Evolutionary conservation across 2,888 invertebrate genomes (phyloP), one percentile per base, ranked within the genome.

Genomic region (Hesperia comma): DNA sequence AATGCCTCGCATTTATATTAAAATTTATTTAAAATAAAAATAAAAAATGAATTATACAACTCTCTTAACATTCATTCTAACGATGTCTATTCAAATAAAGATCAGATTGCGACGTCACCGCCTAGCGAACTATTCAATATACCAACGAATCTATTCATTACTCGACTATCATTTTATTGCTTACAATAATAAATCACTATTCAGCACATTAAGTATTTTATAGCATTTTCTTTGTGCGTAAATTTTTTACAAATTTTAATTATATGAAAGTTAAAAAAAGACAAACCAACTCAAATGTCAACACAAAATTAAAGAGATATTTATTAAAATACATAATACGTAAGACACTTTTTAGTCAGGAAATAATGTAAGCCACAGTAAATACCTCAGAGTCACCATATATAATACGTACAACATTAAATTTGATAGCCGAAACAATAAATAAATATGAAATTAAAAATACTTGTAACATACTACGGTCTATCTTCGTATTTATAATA

Each of bases 31-130:
- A 49, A 63, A 62, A 43, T 63, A 63, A 63, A 26, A 63, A 63
- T 63, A 85, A 81, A 86, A 87, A 87, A 87, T 74, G 80, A 83
- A 84, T 85, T 87, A 79, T 86, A 88, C 87, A 89, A 81, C 85
- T 74, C 73, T 69, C 64, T 56, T 63, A 67, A 61, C 63, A 69
- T 70, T 69, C 71, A 63, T 63, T 68, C 67, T 61, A 57, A 53
- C 55, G 56, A 54, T 58, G 54, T 17, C 2, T 55, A 55, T 43
- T 56, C 21, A 63, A 46, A 63, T 37, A 26, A 63, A 63, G 26
- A 63, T 40, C 51, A 49, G 63, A 63, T 43, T 62, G 54, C 33
- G 37, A n/a, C 12, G 56, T 15, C 51, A 26, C 40, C 57, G 32
- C 14, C 49, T 57, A 64, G 57, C 63, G 40, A 58, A 64, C 64